Base-by-base conservation (phyloP, 2,888 invertebrate species). In the Meteorus cinctellus region DNA sequence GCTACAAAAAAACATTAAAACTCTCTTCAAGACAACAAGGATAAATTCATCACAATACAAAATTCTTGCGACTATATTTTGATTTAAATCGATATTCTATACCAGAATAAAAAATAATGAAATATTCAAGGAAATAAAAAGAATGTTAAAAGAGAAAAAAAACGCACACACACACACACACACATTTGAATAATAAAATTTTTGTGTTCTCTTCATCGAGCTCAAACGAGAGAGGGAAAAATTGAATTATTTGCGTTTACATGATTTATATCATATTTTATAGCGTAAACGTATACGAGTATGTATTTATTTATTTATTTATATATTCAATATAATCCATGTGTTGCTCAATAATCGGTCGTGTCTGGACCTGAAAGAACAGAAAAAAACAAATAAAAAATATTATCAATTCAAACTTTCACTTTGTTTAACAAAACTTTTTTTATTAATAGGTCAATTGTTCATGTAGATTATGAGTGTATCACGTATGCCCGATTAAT, bases 331-430 rank as follows among this genome's bases (percentile, higher is more conserved):
- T 41, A 74, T 67, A 74, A 41, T 62, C 45, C 45, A 31, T n/a
- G 41, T 59, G 55, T 48, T 65, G 45, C 70, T 88, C 83, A 89
- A 80, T 88, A 89, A 82, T 89, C 89, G 75, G 87, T 88, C 78
- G 87, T 85, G 75, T 89, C 89, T 79, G 89, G 88, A 84, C 87
- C 89, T 89, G 85, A 79, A 87, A 79, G 82, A 67, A 81, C 65
- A 79, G 79, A 74, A 63, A 55, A 78, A 72, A 2, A 70, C 12
- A 72, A 31, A 66, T 48, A 24, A 66, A n/a, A 27, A 29, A 31
- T 70, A 66, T 41, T 12, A 41, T 41, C 41, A 41, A 41, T 41
- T 12, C 2, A 41, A 41, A 41, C 1, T 41, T 41, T 12, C 0
- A 41, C 41, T 41, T 41, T 10, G 12, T 67, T 67, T 29, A 1